phyloP scores from a whole-genome alignment of 2,888 invertebrate species.

The Flexamia atlantica region DNA sequence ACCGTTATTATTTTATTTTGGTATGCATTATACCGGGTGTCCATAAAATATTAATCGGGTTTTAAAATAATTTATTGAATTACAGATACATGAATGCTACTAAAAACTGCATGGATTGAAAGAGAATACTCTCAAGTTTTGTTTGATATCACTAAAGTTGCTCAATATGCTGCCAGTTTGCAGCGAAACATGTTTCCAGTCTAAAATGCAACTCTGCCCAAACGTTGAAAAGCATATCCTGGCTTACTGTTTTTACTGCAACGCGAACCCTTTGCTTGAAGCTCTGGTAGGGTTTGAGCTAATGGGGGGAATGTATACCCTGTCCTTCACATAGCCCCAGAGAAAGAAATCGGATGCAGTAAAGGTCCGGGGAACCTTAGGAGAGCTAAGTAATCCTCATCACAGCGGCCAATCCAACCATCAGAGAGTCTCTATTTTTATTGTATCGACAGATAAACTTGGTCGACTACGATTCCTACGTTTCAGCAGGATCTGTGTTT shows the following conservation, averaged over 20 bases:
- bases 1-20: no score
- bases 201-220: background rate
- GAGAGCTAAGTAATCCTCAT: background rate
- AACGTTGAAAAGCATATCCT: slow-evolving; percentile 4
- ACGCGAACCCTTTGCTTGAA: slow-evolving; percentile 18
- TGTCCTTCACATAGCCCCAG: slow-evolving; percentile 30
- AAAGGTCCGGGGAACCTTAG: slow-evolving; percentile 23
- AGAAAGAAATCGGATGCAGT: slow-evolving; percentile 29
- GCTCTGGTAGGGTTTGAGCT: slow-evolving; percentile 15
- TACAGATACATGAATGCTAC: slow-evolving; percentile 14
- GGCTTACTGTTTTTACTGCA: slow-evolving; percentile 31
- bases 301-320: slow-evolving; percentile 23
- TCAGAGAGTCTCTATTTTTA: background rate
- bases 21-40: background rate
- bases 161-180: slow-evolving; percentile 3
- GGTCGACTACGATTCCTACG: slow-evolving; percentile 6
- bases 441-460: background rate
- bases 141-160: slow-evolving; percentile 9
- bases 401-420: slow-evolving; percentile 11
- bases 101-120: background rate
- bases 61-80: slow-evolving; percentile 14
- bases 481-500: slow-evolving; percentile 3
- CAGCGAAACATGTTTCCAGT: slow-evolving; percentile 8
- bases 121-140: background rate
- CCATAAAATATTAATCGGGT: slow-evolving; percentile 4